phyloP scores from a whole-genome alignment of 2,797 vertebrate species.

The Gymnoscopelus microlampas region DNA sequence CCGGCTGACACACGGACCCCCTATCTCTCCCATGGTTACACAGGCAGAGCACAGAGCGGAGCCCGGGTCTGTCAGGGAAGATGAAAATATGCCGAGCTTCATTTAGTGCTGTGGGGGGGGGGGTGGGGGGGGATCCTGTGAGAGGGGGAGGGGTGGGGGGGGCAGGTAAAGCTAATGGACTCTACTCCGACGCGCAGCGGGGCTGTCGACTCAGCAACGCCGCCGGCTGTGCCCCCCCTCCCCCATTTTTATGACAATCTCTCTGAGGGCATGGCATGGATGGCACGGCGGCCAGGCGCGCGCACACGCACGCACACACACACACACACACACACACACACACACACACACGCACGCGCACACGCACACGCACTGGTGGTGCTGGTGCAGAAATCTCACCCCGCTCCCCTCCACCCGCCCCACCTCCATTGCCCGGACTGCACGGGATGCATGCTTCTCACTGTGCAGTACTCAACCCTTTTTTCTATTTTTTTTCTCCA shows the following conservation, averaged over 20 bases:
- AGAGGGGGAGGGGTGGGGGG: slow-evolving; percentile 65
- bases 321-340: too few relatives aligned
- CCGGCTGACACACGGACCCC: slow-evolving; percentile 59
- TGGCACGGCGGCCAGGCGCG: too few relatives aligned
- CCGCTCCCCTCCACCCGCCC: slow-evolving; percentile 33
- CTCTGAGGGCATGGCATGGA: slow-evolving; percentile 38
- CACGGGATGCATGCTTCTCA: slow-evolving; percentile 61
- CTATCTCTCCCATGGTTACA: slow-evolving; percentile 66
- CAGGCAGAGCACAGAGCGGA: slow-evolving; percentile 37
- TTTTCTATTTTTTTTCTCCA: slow-evolving; percentile 7
- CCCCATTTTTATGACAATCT: slow-evolving; percentile 70
- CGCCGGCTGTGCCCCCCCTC: slow-evolving; percentile 52
- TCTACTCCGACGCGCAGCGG: slow-evolving; percentile 71
- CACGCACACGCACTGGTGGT: too few relatives aligned
- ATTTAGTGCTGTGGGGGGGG: slow-evolving; percentile 67
- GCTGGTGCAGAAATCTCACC: background rate
- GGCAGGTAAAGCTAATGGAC: slow-evolving; percentile 81
- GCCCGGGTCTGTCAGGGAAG: slow-evolving; percentile 74
- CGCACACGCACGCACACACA: too few relatives aligned
- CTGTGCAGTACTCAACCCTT: slow-evolving; percentile 46
- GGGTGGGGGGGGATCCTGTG: slow-evolving; percentile 61
- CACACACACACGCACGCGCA: too few relatives aligned
- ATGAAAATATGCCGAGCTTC: slow-evolving; percentile 79
- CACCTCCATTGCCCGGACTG: slow-evolving; percentile 32
- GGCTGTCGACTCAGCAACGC: slow-evolving; percentile 77